These are phyloP conservation scores for Scolopax rusticola DNA, from an alignment of 2,797 vertebrate genomes.

Conservation along the genomic window DNA sequence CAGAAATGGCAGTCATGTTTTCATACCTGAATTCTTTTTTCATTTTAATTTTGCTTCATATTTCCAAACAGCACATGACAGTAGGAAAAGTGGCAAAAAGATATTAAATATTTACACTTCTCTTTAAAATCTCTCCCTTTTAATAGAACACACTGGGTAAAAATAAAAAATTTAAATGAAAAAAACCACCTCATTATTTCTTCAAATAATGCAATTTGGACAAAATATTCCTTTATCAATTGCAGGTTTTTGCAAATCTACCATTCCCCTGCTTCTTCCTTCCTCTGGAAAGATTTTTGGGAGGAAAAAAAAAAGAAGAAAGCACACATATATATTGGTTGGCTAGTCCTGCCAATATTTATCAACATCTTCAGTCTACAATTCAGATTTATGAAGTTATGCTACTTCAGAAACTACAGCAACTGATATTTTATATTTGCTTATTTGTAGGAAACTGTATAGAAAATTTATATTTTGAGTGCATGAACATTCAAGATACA, in stretches of 20 bases:
- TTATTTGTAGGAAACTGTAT: not conserved
- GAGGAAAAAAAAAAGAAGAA: not conserved
- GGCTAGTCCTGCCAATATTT: not conserved
- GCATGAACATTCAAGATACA: conserved; percentile 1
- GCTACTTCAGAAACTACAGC: not conserved
- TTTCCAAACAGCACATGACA: not conserved
- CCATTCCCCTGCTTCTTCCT: not conserved
- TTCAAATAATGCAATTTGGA: not conserved
- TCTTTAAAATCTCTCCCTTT: not conserved
- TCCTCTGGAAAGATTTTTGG: not conserved
- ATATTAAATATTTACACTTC: not conserved
- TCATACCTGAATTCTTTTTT: not conserved
- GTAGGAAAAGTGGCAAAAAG: not conserved
- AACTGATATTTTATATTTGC: conserved; percentile 22
- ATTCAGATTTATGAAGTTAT: conserved; percentile 30
- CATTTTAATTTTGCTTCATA: not conserved
- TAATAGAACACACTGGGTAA: not conserved
- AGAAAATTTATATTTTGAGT: conserved; percentile 40
- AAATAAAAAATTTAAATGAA: not conserved
- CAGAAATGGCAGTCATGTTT: not conserved
- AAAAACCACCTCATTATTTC: not conserved
- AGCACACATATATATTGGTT: not conserved
- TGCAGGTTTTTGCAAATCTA: not conserved
- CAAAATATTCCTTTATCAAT: not conserved
- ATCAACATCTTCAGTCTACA: not conserved